Base-by-base conservation (phyloP, 2,113 vertebrate species). In the Peromyscus maniculatus region DNA sequence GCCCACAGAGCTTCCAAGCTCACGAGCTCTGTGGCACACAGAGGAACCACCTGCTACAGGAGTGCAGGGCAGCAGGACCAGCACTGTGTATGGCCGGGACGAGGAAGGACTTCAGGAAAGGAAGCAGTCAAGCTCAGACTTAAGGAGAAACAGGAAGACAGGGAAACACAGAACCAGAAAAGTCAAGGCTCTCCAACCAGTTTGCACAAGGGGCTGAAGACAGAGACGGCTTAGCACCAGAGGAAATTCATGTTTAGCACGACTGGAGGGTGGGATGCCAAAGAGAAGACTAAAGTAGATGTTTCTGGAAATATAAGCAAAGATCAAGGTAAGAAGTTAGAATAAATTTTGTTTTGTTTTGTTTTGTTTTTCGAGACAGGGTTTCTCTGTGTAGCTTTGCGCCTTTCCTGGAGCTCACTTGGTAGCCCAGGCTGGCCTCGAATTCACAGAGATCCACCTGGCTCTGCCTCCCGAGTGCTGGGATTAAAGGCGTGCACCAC, bases 201-300 rank as follows among this genome's bases (percentile, higher is more conserved):
- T 28, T 46, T 77, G 5, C 39, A 28, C 39, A 46, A 33, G 36
- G 72, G 4, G 22, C 24, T 77, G 72, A 75, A 12, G 72, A 43
- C 22, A 28, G 22, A 77, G 75, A 77, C 43, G 62, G 62, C 46
- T 33, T 36, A 55, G 10, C 36, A 80, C 16, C 64, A 93, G 43
- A 91, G 17, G 31, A 91, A 93, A 93, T 77, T 7, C 15, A 97
- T 87, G 77, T 83, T 79, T 72, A 93, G 78, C 52, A 55, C 26
- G 77, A 49, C 46, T 79, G 24, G 16, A 96, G 12, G 55, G 3
- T 28, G 31, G 55, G n/a, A 82, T 57, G 17, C 55, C 75, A 87
- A 89, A 67, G 28, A 31, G 7, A 93, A 57, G 74, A 67, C 13
- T 82, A 26, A 16, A 17, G 43, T 28, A 49, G 15, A 43, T 59